These are phyloP conservation scores for Phenganax stokvisi DNA, from an alignment of 92 coral and sea anemone genomes.

Conservation along the genomic window DNA sequence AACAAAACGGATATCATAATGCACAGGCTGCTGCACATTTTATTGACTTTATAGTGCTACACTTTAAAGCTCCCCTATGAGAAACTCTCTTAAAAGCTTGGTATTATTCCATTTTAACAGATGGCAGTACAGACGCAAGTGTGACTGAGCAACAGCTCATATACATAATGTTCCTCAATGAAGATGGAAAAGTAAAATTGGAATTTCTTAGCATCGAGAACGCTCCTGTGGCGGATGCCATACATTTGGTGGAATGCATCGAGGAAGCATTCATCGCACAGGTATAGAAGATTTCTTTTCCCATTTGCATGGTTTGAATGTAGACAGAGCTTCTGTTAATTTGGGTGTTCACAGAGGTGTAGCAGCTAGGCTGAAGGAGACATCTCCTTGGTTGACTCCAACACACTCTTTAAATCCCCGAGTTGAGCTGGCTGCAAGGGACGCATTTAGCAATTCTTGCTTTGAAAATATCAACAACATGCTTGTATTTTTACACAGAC, in stretches of 20 bases:
- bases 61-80: not conserved
- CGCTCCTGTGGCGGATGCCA: constrained; percentile 44
- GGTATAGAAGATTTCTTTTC: constrained; percentile 27
- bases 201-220: constrained; percentile 39
- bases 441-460: too few species aligned
- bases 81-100: not conserved
- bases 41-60: not conserved
- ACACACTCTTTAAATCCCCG: too few species aligned
- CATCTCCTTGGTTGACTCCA: too few species aligned
- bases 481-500: too few species aligned
- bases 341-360: constrained; percentile 9
- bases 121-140: constrained; percentile 51
- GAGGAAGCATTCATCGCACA: constrained; percentile 24
- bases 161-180: constrained; percentile 33
- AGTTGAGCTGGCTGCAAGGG: too few species aligned
- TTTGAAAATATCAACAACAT: too few species aligned
- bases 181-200: constrained; percentile 36
- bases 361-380: not conserved
- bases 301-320: constrained; percentile 31
- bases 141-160: constrained; percentile 43
- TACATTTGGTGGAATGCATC: constrained; percentile 39
- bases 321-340: constrained; percentile 8
- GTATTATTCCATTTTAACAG: constrained; percentile 40
- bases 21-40: not conserved
- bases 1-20: constrained; percentile 6